Evolutionary conservation across 1,140 invertebrate genomes (phyloP).

Genomic region (Oreohelix idahoensis): DNA sequence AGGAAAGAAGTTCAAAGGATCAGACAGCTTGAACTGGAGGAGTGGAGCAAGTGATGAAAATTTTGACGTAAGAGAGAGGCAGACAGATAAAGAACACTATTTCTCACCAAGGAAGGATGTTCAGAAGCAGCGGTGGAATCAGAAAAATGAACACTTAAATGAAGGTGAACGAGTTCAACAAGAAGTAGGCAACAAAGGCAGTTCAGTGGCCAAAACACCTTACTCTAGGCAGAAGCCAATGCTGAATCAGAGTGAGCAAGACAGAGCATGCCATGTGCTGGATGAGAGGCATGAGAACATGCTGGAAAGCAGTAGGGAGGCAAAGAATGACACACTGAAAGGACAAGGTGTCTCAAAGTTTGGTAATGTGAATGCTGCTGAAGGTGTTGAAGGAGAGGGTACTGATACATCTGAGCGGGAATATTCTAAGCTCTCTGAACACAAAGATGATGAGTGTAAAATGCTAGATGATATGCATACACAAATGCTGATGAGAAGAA

Average conservation of each 20-base stretch:
- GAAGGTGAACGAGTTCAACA: not conserved
- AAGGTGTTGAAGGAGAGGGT: not conserved
- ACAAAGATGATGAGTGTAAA: constrained; percentile 12
- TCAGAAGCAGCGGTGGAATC: not conserved
- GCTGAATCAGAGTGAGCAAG: not conserved
- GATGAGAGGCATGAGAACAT: constrained; percentile 13
- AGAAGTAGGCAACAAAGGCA: not conserved
- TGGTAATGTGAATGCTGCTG: not conserved
- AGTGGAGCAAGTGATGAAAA: not conserved
- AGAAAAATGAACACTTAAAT: not conserved
- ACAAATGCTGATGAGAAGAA: constrained; percentile 11
- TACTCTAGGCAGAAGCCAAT: not conserved
- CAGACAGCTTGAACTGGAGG: constrained; percentile 18
- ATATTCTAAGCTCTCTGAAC: not conserved
- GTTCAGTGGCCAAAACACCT: not conserved
- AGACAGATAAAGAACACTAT: not conserved
- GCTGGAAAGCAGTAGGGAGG: not conserved
- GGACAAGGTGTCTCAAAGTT: not conserved
- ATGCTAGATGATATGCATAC: constrained; percentile 21
- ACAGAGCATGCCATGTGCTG: constrained; percentile 2
- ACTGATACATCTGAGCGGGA: not conserved
- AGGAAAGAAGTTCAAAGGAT: not conserved
- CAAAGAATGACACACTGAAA: not conserved
- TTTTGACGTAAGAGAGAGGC: not conserved
- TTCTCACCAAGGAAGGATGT: not conserved